phyloP scores from a whole-genome alignment of 2,888 invertebrate genomes.

The Microchrysa polita region DNA sequence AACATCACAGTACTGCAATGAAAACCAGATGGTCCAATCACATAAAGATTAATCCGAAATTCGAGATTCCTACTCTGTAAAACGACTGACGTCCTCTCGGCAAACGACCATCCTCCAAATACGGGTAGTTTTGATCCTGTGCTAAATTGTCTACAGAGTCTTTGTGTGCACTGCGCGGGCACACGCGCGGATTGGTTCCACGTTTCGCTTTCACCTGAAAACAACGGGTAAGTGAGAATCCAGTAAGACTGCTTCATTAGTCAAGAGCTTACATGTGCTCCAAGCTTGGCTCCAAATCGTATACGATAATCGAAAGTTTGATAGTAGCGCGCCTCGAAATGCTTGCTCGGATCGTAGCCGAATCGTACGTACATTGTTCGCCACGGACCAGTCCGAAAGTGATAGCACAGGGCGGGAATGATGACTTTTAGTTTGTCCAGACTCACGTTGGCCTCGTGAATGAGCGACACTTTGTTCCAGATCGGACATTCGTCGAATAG shows the following conservation, averaged over 20 bases:
- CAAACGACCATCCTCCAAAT: conserved; percentile 76
- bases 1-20: conserved; percentile 80
- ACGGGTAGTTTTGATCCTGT: conserved; percentile 60
- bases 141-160: conserved; percentile 52
- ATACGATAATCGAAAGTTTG: conserved; percentile 88
- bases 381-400: conserved; percentile 93
- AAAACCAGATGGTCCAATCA: too few species aligned
- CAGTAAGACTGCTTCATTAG: too few species aligned
- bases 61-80: conserved; percentile 77
- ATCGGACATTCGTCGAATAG: conserved; percentile 87
- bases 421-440: conserved; percentile 76
- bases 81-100: conserved; percentile 89
- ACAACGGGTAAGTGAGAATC: not conserved
- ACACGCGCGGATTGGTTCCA: not conserved
- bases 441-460: conserved; percentile 71
- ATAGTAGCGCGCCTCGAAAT: conserved; percentile 80
- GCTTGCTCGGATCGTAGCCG: conserved; percentile 91
- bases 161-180: not conserved
- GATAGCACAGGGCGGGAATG: conserved; percentile 85
- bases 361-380: conserved; percentile 87
- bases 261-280: conserved; percentile 58
- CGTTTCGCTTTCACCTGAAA: conserved; percentile 47
- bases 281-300: conserved; percentile 60
- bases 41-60: too few species aligned
- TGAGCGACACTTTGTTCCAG: conserved; percentile 85